Conservation (phyloP, 2,888 invertebrate species). For the Microdon myrmicae region DNA sequence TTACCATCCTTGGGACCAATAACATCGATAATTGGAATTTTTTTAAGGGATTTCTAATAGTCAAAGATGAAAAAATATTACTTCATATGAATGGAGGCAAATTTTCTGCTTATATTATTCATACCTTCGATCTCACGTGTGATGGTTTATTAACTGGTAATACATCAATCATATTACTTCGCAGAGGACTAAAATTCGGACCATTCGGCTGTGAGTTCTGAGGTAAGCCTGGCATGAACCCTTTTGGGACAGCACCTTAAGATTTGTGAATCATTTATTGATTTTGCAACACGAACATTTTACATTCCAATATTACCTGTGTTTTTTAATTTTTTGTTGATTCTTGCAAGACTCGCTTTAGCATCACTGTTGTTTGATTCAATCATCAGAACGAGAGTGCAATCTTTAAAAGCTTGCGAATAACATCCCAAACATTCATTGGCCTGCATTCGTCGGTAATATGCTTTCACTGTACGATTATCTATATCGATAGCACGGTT, state of each 20-base stretch:
- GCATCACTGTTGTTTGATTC: conserved; percentile 84
- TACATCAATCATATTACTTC: conserved; percentile 58
- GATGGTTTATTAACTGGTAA: conserved; percentile 60
- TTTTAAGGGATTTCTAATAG: conserved; percentile 55
- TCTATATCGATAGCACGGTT: conserved; percentile 82
- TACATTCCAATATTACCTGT: conserved; percentile 53
- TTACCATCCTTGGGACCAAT: conserved; percentile 58
- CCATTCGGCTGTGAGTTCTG: conserved; percentile 42
- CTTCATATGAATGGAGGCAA: background rate
- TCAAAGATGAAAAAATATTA: background rate
- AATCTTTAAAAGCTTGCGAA: conserved; percentile 78
- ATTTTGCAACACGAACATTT: background rate
- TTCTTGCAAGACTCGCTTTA: conserved; percentile 64
- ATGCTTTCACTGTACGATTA: conserved; percentile 83
- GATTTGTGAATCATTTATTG: background rate
- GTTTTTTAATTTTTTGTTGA: conserved; percentile 59
- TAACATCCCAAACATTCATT: conserved; percentile 78
- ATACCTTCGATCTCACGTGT: conserved; percentile 60
- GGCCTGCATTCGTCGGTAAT: conserved; percentile 82
- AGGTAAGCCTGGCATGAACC: conserved; percentile 16
- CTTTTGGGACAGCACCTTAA: conserved; percentile 38
- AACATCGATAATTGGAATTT: conserved; percentile 60
- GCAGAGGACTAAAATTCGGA: conserved; percentile 57
- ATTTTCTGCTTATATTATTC: background rate
- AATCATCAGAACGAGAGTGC: conserved; percentile 75